phyloP scores from a whole-genome alignment of 53 echinoderm and acorn worm genomes.

The Henricia sp. region DNA sequence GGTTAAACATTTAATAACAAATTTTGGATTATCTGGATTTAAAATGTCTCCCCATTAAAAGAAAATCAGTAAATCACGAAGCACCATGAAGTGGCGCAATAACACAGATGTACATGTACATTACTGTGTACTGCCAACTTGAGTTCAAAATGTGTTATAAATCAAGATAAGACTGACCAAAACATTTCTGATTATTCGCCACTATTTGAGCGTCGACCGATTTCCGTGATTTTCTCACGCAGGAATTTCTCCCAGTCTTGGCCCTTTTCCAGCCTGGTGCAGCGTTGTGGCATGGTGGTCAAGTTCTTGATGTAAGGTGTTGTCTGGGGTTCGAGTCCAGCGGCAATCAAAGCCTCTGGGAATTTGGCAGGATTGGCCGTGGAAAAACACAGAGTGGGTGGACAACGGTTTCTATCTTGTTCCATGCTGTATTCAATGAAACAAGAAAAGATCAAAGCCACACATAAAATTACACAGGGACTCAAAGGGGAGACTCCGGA shows the following conservation, averaged over 20 bases:
- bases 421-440: background rate
- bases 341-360: slow-evolving; percentile 74
- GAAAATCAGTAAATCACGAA: too few relatives aligned
- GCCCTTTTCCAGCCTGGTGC: slow-evolving; percentile 44
- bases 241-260: slow-evolving; percentile 79
- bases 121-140: too few relatives aligned
- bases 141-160: background rate
- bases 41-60: too few relatives aligned
- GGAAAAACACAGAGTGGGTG: slow-evolving; percentile 61
- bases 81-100: too few relatives aligned
- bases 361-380: slow-evolving; percentile 93
- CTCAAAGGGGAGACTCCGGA: too few relatives aligned
- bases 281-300: slow-evolving; percentile 67
- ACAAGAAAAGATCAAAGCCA: background rate
- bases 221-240: slow-evolving; percentile 65
- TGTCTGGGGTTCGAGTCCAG: slow-evolving; percentile 61
- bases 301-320: slow-evolving; percentile 53
- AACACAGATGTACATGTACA: too few relatives aligned
- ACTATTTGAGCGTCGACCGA: background rate
- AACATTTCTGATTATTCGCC: slow-evolving; percentile 6
- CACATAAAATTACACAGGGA: too few relatives aligned
- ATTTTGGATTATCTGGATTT: too few relatives aligned
- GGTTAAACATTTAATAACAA: too few relatives aligned
- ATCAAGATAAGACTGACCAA: background rate
- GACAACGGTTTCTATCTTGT: background rate